A percentile compares a stretch with the other conserved stretches of the same genome.
Evolutionary conservation across 1,140 invertebrate genomes (phyloP).

Genomic region (Diorhabda elongata): DNA sequence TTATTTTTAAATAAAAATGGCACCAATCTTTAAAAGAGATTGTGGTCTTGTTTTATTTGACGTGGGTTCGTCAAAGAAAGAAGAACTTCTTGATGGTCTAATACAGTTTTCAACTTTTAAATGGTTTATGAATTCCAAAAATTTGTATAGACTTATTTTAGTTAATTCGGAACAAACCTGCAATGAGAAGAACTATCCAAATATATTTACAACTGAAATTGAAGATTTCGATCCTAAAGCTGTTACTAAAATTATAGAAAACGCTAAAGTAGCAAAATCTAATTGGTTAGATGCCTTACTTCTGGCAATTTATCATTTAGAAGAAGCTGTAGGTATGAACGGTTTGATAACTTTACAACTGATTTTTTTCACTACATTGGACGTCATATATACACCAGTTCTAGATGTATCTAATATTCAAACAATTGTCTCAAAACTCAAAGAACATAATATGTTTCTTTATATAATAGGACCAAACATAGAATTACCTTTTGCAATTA

Average conservation of each 20-base stretch:
- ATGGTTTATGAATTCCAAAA: slow-evolving; percentile 25
- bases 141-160: slow-evolving; percentile 25
- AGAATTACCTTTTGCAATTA: slow-evolving; percentile 21
- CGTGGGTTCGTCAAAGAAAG: slow-evolving; percentile 11
- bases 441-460: slow-evolving; percentile 25
- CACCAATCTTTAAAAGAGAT: slow-evolving; percentile 26
- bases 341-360: slow-evolving; percentile 26
- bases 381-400: background rate
- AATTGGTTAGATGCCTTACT: slow-evolving; percentile 28
- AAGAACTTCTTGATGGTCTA: slow-evolving; percentile 12
- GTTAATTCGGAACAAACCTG: slow-evolving; percentile 20
- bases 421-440: slow-evolving; percentile 14
- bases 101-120: slow-evolving; percentile 20
- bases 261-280: slow-evolving; percentile 10
- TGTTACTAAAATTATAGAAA: slow-evolving; percentile 18
- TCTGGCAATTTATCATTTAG: slow-evolving; percentile 21
- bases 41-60: slow-evolving; percentile 28
- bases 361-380: slow-evolving; percentile 24
- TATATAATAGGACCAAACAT: slow-evolving; percentile 31
- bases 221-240: slow-evolving; percentile 13
- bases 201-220: slow-evolving; percentile 12
- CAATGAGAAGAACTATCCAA: slow-evolving; percentile 18
- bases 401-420: slow-evolving; percentile 9
- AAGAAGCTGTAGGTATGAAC: slow-evolving; percentile 18
- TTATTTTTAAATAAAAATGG: slow-evolving; percentile 43